phyloP scores from a whole-genome alignment of 2,113 vertebrate genomes.

The Astur gentilis region DNA sequence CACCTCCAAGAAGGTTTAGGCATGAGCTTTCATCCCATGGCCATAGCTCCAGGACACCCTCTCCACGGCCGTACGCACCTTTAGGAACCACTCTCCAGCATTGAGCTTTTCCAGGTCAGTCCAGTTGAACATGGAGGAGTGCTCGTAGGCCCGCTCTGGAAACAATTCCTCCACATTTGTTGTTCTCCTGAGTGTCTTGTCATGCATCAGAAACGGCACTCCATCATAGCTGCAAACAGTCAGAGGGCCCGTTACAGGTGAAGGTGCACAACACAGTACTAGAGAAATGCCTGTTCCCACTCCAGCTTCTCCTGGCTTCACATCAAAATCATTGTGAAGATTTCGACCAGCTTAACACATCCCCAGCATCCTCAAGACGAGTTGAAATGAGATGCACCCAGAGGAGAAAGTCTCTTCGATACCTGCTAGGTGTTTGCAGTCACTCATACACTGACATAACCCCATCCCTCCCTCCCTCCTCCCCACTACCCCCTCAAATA shows the following conservation, averaged over 20 bases:
- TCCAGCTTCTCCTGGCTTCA: neutral
- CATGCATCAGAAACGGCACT: conserved; percentile 91
- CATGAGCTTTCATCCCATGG: fast-evolving
- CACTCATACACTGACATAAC: neutral
- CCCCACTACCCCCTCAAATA: neutral
- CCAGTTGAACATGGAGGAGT: conserved; percentile 92
- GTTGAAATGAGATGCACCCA: neutral
- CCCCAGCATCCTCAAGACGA: neutral
- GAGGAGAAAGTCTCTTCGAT: neutral
- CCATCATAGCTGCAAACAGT: conserved; percentile 82
- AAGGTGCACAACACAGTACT: neutral
- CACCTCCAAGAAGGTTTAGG: neutral
- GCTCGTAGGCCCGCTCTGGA: conserved; percentile 75
- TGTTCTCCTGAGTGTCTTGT: conserved; percentile 85
- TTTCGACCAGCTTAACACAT: neutral
- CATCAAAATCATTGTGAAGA: neutral
- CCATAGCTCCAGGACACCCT: neutral
- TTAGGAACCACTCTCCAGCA: conserved; percentile 91
- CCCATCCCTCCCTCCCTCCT: neutral
- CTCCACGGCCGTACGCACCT: conserved; percentile 60
- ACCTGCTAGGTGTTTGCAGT: neutral
- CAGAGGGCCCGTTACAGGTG: neutral
- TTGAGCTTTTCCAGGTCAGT: conserved; percentile 88
- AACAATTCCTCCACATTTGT: conserved; percentile 84
- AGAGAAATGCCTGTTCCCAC: neutral